Evolutionary conservation across 2,797 vertebrate species (phyloP), one percentile per base, ranked within the genome.

Genomic region (Lates japonicus): DNA sequence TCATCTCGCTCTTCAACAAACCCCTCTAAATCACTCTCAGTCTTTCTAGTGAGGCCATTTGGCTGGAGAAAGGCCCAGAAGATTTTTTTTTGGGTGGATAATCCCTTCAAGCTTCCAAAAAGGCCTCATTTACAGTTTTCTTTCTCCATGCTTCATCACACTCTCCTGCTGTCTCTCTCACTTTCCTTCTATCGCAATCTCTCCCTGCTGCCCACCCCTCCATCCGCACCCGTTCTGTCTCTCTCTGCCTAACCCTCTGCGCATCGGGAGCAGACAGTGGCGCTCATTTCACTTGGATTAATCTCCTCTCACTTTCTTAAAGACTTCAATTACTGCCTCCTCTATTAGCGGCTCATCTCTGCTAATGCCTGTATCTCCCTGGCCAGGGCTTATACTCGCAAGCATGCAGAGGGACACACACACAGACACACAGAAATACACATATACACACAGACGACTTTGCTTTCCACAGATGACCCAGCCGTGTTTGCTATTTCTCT

Each of bases 291-390:
- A 70, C 88, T 92, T 65, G 88, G 85, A 89, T 92, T 94, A 95
- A 96, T 94, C 94, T 93, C 92, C 90, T 90, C 90, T 93, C 91
- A 90, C 90, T 94, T 94, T 88, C 92, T 94, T 95, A 95, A 95
- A 95, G 93, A 95, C 94, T 95, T 94, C 95, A 95, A 95, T 95
- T 95, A 95, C 93, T 83, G 90, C 91, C 86, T 89, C 90, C 81
- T 91, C 93, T 93, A 93, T 95, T 94, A 94, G 92, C 80, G 51
- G 89, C 92, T 94, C 90, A 95, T 93, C 92, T 91, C 88, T 76
- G 81, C 87, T 95, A 95, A 95, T 95, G 94, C 93, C 92, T 91
- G 86, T 94, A 95, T 95, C 94, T 94, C 82, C 83, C 81, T 72
- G 89, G 83, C 89, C 88, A 83, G 88, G 88, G 90, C 88, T 95